Evolutionary conservation across 2,888 invertebrate species (phyloP), one percentile per base, ranked within the genome.

Genomic region (Boloria euphrosyne): DNA sequence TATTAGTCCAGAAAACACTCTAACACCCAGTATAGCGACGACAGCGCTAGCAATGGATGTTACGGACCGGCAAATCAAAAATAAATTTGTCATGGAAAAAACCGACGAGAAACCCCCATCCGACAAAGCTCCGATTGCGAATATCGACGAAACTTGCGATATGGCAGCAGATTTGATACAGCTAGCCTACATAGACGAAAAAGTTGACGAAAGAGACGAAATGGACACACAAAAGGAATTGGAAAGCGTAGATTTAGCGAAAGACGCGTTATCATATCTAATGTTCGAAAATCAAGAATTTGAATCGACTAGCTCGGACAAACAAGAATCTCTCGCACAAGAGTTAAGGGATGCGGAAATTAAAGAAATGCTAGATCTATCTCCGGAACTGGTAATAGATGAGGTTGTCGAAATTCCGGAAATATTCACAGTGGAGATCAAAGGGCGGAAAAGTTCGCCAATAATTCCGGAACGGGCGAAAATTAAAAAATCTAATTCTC

Each of bases 1-100:
- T 74, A 94, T 94, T 1, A 94, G 94, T 65, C 94, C 94, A 0
- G 94, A 94, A 73, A 94, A 94, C 63, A 94, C 94, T 1, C 68
- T 93, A 10, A 92, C 89, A 0, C 86, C 90, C 0, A 90, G 86
- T 59, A 87, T 88, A 82, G 86, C 84, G 0, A 87, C 89, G 0
- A 86, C 86, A 75, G 83, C 89, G 0, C 68, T 92, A 62, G 88
- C 85, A 0, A 78, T 82, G 47, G 92, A 92, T 69, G 65, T 92
- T 57, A 79, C 75, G 1, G 84, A 88, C 13, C 77, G 76, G 70
- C 84, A 88, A 65, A 76, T 80, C 0, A 87, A 81, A 68, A 85
- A 76, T 55, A 83, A 82, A 54, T 74, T 77, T 0, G 66, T 80
- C 63, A 80, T 81, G 0, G 80, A 78, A 17, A 85, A 82, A 79